A percentile compares a stretch with the other conserved stretches of the same genome.
These are phyloP conservation scores for Anolis carolinensis DNA, from an alignment of 2,113 vertebrate genomes.

Conservation along the genomic window DNA sequence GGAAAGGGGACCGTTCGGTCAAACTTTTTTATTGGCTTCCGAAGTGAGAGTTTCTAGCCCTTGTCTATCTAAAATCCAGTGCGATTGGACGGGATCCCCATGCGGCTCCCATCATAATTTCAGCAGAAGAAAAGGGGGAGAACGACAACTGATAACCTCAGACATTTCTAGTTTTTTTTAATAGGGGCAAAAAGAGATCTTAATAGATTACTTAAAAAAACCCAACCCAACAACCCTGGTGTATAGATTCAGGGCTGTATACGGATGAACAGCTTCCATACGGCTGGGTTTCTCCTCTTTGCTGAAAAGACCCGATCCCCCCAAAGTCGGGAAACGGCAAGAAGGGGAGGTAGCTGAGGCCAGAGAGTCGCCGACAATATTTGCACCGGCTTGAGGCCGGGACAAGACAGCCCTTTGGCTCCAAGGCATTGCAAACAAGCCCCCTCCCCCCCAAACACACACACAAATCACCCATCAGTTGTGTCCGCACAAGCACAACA, in stretches of 20 bases:
- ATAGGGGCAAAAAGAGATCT: background rate
- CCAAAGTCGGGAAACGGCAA: constrained; percentile 41
- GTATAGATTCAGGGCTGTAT: constrained; percentile 37
- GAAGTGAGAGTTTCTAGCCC: constrained; percentile 62
- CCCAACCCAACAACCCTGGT: background rate
- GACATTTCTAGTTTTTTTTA: constrained; percentile 9
- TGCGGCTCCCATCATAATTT: background rate
- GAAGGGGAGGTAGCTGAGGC: constrained; percentile 60
- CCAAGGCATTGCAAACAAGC: constrained; percentile 32
- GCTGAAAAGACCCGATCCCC: constrained; percentile 38
- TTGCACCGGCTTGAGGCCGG: constrained; percentile 31
- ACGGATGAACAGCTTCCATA: constrained; percentile 38
- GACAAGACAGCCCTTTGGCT: constrained; percentile 7
- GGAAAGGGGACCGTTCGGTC: constrained; percentile 50
- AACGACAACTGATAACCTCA: constrained; percentile 33
- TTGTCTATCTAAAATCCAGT: constrained; percentile 62
- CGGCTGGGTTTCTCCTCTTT: constrained; percentile 49
- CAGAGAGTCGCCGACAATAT: constrained; percentile 32
- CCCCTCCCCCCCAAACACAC: background rate
- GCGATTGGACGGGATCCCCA: constrained; percentile 48
- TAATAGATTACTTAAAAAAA: constrained; percentile 34
- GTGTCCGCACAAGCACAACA: background rate
- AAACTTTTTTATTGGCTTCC: constrained; percentile 57
- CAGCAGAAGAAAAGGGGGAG: constrained; percentile 10
- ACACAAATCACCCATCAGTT: background rate